These are phyloP conservation scores for Linyphia triangularis DNA, from an alignment of 2,888 invertebrate species.

Conservation along the genomic window DNA sequence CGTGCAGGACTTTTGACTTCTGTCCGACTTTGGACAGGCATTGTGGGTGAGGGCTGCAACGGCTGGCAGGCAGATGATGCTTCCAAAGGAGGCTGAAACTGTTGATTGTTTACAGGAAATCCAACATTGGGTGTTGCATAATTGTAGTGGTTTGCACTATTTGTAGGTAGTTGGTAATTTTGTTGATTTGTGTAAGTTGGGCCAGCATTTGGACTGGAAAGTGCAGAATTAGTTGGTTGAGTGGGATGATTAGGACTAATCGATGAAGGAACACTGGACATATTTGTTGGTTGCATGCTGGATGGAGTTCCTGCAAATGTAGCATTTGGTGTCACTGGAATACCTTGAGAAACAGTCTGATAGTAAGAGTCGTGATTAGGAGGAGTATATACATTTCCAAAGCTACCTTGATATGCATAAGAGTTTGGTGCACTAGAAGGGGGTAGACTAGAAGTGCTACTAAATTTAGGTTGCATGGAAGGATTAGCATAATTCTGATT, in stretches of 20 bases:
- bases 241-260: conserved; percentile 2
- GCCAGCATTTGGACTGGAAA: not conserved
- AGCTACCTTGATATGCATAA: not conserved
- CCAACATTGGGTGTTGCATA: conserved; percentile 1
- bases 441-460: not conserved
- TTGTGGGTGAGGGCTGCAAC: conserved; percentile 20
- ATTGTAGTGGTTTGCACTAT: not conserved
- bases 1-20: conserved; percentile 15
- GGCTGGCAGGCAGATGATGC: conserved; percentile 1
- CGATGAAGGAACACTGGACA: not conserved
- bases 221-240: not conserved
- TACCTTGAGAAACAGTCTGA: conserved; percentile 6
- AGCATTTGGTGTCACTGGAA: not conserved
- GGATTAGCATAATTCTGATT: conserved; percentile 28
- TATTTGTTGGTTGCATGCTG: not conserved
- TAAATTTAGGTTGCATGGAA: not conserved
- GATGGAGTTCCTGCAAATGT: not conserved
- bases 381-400: not conserved
- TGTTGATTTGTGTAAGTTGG: not conserved
- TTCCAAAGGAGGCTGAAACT: conserved; percentile 11
- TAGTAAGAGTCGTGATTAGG: conserved; percentile 19
- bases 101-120: conserved; percentile 20
- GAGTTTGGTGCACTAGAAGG: not conserved
- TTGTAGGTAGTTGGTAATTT: not conserved
- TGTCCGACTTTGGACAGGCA: not conserved